Base-by-base conservation (phyloP, 2,113 vertebrate genomes). In the Pristiophorus japonicus region DNA sequence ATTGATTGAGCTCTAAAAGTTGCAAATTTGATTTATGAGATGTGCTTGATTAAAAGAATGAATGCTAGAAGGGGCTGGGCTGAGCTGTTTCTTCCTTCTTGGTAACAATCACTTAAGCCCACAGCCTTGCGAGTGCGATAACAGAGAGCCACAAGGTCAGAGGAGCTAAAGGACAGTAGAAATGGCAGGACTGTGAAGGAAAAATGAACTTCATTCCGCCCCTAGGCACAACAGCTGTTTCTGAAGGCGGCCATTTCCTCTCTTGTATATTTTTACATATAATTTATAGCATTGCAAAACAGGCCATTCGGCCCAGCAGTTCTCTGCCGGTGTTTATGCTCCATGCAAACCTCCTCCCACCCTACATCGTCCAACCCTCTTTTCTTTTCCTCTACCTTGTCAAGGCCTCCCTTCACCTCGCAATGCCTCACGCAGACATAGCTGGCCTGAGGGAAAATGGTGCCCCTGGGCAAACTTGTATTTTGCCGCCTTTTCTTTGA, bases 21-120 rank as follows among this genome's bases (percentile, higher is more conserved):
- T 97, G 90, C 97, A 96, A 96, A 96, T 96, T 96, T 97, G 96
- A 98, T 97, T 97, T 97, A 97, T 96, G 96, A 96, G 95, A 96
- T 96, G 27, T 85, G 96, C 97, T 97, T 97, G 96, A 97, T 97
- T 97, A 97, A 97, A 97, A 96, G 87, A 95, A 87, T 97, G 93
- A 62, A 95, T 96, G 95, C 95, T 96, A 55, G 95, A 85, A 96
- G 96, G 67, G 92, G 96, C 42, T 95, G 95, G 96, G 96, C 87
- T 95, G 95, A 96, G 96, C 87, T 51, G 95, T 97, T 97, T 97
- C 96, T 96, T 97, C 94, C 95, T 88, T 73, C 78, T 45, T 38
- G 95, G 95, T 95, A 95, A 96, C 97, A 96, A 97, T 97, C 95
- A 96, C 95, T 96, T 96, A 96, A 96, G 95, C 96, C 95, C 95